Evolutionary conservation across 1,140 invertebrate genomes (phyloP), one percentile per base, ranked within the genome.

Genomic region (Choristoneura fumiferana): DNA sequence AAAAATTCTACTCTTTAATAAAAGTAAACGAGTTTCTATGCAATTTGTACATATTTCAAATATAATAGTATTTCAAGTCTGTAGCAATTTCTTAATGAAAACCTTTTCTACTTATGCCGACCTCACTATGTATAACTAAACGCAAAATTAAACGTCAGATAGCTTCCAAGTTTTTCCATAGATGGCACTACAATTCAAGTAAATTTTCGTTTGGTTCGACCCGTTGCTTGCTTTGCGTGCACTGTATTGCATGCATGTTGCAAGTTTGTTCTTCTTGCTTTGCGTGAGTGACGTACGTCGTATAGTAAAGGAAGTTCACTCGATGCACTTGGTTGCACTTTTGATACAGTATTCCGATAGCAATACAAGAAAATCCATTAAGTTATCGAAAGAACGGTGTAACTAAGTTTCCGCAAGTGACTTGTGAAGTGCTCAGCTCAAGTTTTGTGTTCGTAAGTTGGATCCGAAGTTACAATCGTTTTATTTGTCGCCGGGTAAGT

Each of bases 401-500:
- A 15, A 55, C 56, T 62, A 40, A 65, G 58, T 67, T 68, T 40
- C 2, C 43, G 60, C 63, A 61, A 40, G 43, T 65, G 56, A 49
- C 18, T 49, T 61, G 58, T 72, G 63, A 62, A 67, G 65, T 72
- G 63, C 54, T 58, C 43, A 55, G 63, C 54, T 58, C 43, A 55
- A 62, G 66, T 60, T 65, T 67, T 67, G 62, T 55, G 52, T 57
- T 61, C 60, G 62, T 60, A 64, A 69, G 60, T 69, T 67, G 62
- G 54, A 69, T 57, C 54, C 43, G 33, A 29, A 54, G 8, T 54
- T 78, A 62, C 54, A 62, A 53, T 57, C 58, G 12, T 60, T 63
- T 53, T 73, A 81, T 77, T 76, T 81, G 81, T 82, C 73, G 73
- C 81, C 79, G 69, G 77, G 78, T 83, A 72, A 73, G 78, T 71